These are phyloP conservation scores for Bugula neritina DNA, from an alignment of 2,888 invertebrate genomes.

Conservation along the genomic window DNA sequence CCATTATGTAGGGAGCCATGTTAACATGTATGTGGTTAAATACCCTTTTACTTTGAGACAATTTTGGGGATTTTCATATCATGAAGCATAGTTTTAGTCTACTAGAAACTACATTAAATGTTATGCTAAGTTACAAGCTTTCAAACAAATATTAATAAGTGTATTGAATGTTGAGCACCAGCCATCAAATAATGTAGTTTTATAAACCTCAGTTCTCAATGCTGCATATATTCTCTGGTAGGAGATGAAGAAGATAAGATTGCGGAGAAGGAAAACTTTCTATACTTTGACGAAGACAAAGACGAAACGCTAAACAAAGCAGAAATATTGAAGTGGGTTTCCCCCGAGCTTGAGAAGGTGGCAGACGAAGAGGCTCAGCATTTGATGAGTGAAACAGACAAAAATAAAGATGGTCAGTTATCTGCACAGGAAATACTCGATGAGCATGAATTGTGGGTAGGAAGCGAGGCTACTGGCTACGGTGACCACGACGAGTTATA, in stretches of 20 bases:
- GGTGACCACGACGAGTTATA: constrained; percentile 16
- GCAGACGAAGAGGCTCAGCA: constrained; percentile 85
- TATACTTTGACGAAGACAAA: constrained; percentile 67
- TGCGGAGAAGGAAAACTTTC: constrained; percentile 42
- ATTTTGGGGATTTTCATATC: no score
- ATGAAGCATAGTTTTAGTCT: no score
- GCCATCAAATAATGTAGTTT: no score
- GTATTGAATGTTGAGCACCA: no score
- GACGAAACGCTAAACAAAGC: constrained; percentile 72
- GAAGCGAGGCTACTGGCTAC: constrained; percentile 19
- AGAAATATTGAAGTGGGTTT: constrained; percentile 82
- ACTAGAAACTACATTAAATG: no score
- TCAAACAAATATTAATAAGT: no score
- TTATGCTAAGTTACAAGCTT: no score
- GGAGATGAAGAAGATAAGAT: constrained; percentile 36
- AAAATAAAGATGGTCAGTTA: constrained; percentile 32
- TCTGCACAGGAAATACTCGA: background rate
- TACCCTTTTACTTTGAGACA: no score
- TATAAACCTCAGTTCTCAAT: no score
- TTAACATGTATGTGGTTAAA: no score
- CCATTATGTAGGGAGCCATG: no score
- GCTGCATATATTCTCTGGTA: no score
- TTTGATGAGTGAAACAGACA: constrained; percentile 60
- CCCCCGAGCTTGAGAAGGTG: constrained; percentile 74
- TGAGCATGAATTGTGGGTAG: constrained; percentile 24